Evolutionary conservation across 2,113 vertebrate genomes (phyloP).

Genomic region (Mesocricetus auratus): DNA sequence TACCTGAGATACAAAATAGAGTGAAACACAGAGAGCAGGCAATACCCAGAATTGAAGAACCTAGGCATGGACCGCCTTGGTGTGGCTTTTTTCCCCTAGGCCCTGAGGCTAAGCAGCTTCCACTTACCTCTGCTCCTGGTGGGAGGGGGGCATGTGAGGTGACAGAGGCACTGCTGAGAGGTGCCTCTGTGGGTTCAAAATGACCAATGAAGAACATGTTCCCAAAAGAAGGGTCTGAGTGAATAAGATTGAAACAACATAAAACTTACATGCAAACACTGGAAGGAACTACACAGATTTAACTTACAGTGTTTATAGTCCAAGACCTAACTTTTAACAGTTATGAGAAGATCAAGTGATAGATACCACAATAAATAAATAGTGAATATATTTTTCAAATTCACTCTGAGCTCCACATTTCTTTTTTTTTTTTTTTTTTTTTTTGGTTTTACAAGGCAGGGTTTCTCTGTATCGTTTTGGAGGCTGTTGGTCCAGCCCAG

Average conservation of each 20-base stretch:
- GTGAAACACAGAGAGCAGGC: neutral
- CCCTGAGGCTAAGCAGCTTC: neutral
- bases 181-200: neutral
- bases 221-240: neutral
- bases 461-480: too few relatives aligned
- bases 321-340: conserved; percentile 86
- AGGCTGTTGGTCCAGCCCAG: too few relatives aligned
- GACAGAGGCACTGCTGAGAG: neutral
- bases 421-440: too few relatives aligned
- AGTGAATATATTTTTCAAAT: conserved; percentile 83
- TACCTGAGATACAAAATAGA: neutral
- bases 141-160: neutral
- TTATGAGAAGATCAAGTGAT: conserved; percentile 78
- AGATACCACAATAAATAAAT: conserved; percentile 81
- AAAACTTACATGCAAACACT: neutral
- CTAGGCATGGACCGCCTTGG: neutral
- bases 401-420: too few relatives aligned
- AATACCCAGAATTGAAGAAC: neutral
- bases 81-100: neutral
- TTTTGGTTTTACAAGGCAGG: too few relatives aligned
- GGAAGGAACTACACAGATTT: neutral
- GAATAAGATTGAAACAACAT: neutral
- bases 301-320: conserved; percentile 86
- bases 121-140: neutral
- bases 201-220: neutral